These are phyloP conservation scores for Xestia rhomboidea DNA, from an alignment of 2,888 invertebrate genomes.

Conservation along the genomic window DNA sequence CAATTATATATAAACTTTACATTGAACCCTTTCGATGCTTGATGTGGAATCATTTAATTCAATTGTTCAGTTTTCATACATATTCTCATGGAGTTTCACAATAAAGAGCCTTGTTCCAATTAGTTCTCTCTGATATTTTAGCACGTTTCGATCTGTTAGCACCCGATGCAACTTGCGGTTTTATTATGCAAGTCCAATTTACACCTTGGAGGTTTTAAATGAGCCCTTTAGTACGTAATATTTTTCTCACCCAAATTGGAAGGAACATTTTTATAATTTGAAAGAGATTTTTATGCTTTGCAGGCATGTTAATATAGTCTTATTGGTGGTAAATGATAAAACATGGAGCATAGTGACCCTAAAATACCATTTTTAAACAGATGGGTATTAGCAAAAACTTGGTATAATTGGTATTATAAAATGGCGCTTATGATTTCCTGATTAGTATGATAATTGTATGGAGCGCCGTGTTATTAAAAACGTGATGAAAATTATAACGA, in stretches of 20 bases:
- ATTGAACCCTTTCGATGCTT: conserved; percentile 63
- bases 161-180: conserved; percentile 67
- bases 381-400: conserved; percentile 4
- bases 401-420: conserved; percentile 13
- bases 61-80: conserved; percentile 74
- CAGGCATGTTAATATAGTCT: conserved; percentile 19
- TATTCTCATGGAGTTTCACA: conserved; percentile 84
- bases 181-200: conserved; percentile 78
- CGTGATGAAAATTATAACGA: conserved; percentile 43
- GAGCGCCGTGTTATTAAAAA: conserved; percentile 24
- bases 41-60: conserved; percentile 71
- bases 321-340: conserved; percentile 12
- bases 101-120: conserved; percentile 85
- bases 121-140: conserved; percentile 81
- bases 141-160: conserved; percentile 81
- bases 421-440: conserved; percentile 27
- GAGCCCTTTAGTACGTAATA: conserved; percentile 42
- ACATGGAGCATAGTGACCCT: conserved; percentile 5
- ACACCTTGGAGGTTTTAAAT: conserved; percentile 58
- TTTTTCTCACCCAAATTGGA: conserved; percentile 28
- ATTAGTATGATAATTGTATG: conserved; percentile 50
- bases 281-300: conserved; percentile 18
- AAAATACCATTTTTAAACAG: conserved; percentile 31
- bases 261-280: conserved; percentile 23
- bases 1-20: conserved; percentile 64